phyloP scores from a whole-genome alignment of 2,888 invertebrate genomes.

The Bimastos eiseni region DNA sequence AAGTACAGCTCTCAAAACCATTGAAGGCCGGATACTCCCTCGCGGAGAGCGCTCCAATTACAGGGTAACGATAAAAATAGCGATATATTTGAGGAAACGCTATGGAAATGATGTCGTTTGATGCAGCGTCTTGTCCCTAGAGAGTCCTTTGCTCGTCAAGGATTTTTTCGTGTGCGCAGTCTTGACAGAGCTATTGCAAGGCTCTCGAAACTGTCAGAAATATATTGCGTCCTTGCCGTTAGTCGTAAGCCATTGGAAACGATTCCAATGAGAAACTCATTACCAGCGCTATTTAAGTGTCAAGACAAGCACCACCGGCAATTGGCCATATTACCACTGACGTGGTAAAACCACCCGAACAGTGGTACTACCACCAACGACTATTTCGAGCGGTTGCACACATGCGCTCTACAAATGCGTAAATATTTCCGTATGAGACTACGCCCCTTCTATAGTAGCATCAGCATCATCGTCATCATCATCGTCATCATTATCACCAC shows the following conservation, averaged over 20 bases:
- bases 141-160: neutral
- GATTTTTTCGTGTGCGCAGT: neutral
- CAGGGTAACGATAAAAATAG: neutral
- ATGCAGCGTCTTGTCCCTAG: too few species aligned
- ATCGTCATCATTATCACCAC: conserved; percentile 19
- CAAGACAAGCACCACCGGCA: neutral
- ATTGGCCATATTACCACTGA: too few species aligned
- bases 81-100: neutral
- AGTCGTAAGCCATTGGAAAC: neutral
- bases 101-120: too few species aligned
- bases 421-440: neutral
- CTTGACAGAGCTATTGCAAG: neutral
- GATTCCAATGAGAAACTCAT: conserved; percentile 8
- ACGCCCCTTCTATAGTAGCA: neutral
- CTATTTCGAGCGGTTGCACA: neutral
- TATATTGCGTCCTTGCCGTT: neutral
- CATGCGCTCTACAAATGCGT: too few species aligned
- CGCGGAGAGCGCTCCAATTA: neutral
- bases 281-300: neutral
- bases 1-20: neutral
- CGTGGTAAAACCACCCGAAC: neutral
- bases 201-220: neutral
- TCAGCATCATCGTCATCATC: neutral
- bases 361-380: neutral
- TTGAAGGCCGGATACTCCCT: neutral